Base-by-base conservation (phyloP, 64 coral and sea anemone genomes). In the Montipora cactus region DNA sequence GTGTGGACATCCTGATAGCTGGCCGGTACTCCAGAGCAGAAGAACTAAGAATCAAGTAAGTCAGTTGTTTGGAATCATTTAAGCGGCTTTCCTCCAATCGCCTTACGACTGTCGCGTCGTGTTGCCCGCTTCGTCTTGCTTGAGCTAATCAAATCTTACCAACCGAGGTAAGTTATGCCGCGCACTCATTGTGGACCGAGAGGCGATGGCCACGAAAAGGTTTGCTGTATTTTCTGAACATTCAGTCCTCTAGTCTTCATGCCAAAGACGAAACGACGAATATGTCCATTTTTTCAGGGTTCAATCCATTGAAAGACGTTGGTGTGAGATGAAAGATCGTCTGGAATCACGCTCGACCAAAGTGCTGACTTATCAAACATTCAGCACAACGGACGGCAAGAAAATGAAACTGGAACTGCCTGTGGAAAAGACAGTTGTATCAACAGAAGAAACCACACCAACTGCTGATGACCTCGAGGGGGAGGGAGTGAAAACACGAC, bases 11-110 rank as follows among this genome's bases (percentile, higher is more conserved):
- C 57, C 81, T 99, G 21, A 87, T 92, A 18, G 92, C 84, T 6
- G 98, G 98, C 3, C 89, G 92, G 22, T 99, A 95, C 67, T 90
- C 95, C 12, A 62, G 75, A 2, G 59, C 79, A 8, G 87, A 84
- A 7, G 98, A 99, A 37, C 70, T 99, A 2, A 83, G 93, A 88
- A 88, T 88, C 59, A 90, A 90, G 98, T 99, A 87, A 44, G 68
- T 28, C 45, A 20, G 2, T 71, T 22, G 18, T n/a, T 57, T 57
- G 6, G 53, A 8, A 57, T 57, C 11, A 8, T 11, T 8, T 11
- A 57, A 8, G 6, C 53, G 6, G 7, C 11, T 11, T 57, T 57
- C 53, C 53, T 6, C 53, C 53, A 8, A 16, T 64, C 9, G 14
- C 61, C 11, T 15, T 15, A 3, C 11, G 14, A 16, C 14, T 3